phyloP scores from a whole-genome alignment of 2,888 invertebrate species.

The Apodemia mormo region DNA sequence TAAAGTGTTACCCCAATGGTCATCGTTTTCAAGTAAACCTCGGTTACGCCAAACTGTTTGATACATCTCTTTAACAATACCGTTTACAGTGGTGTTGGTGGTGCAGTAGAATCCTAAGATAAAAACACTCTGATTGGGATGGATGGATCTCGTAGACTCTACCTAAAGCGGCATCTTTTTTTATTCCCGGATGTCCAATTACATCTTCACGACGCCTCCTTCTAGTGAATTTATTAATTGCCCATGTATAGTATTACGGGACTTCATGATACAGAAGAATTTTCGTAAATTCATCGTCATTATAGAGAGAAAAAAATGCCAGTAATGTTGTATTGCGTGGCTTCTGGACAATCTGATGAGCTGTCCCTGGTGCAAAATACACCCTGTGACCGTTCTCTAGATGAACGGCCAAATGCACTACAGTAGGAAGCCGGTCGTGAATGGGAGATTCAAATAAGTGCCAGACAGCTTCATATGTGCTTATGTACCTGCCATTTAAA shows the following conservation, averaged over 20 bases:
- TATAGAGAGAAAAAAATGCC: slow-evolving; percentile 9
- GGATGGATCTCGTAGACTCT: slow-evolving; percentile 22
- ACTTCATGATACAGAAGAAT: slow-evolving; percentile 31
- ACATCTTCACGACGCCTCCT: slow-evolving; percentile 36
- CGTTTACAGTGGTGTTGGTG: slow-evolving; percentile 39
- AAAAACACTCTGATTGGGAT: slow-evolving; percentile 24
- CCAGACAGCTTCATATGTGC: slow-evolving; percentile 22
- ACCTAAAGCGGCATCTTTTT: slow-evolving; percentile 30
- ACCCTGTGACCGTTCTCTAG: slow-evolving; percentile 6
- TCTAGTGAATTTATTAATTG: slow-evolving; percentile 33
- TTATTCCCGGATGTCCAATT: slow-evolving; percentile 36
- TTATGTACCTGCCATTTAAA: slow-evolving; percentile 34
- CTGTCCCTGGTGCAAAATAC: neutral
- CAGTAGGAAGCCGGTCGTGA: neutral
- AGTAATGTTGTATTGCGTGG: slow-evolving; percentile 7
- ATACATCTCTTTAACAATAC: slow-evolving; percentile 37
- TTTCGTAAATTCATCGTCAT: neutral
- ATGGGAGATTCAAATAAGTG: neutral
- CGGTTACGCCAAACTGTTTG: slow-evolving; percentile 39
- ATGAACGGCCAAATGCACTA: neutral
- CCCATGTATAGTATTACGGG: slow-evolving; percentile 34
- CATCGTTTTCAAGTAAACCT: slow-evolving; percentile 42
- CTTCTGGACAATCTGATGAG: neutral
- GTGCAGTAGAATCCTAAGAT: slow-evolving; percentile 37
- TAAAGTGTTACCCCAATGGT: slow-evolving; percentile 42